Evolutionary conservation across 1,140 invertebrate genomes (phyloP), one percentile per base, ranked within the genome.

Genomic region (Drosophila prosaltans): DNA sequence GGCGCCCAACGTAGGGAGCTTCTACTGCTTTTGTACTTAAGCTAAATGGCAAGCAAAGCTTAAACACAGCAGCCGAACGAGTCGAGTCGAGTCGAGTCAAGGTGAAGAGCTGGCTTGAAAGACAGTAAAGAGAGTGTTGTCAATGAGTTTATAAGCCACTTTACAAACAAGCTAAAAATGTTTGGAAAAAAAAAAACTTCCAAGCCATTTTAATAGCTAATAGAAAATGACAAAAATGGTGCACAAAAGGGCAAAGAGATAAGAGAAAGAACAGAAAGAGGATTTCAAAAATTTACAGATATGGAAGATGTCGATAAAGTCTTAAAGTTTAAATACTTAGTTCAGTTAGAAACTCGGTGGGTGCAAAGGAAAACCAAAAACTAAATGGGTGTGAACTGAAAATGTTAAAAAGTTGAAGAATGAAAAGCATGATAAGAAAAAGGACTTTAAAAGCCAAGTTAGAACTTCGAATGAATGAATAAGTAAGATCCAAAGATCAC

Each of bases 41-140:
- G 65, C 79, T 78, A 73, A 85, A 88, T 82, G 80, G 64, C 75
- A 83, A 76, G 75, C 68, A 69, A 63, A 68, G 78, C 80, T 84
- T 81, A 81, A 74, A 65, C 74, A 75, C 72, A 66, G 72, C 54
- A 41, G 28, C 58, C 41, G 28, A n/a, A 45, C 32, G 8, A 40
- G 58, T 11, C 21, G 24, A 40, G 58, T 11, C 32, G 8, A 40
- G 58, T 11, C 21, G 24, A 40, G 58, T 11, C 39, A 60, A 36
- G 39, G 58, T 21, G 21, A 36, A 36, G 21, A 24, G 43, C 71
- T 9, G 36, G 3, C 39, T 40, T n/a, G 16, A 30, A 1, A 39
- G 21, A 59, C 10, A n/a, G 16, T 4, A 39, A 45, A 62, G 41
- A 11, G 60, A n/a, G 36, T 32, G 51, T 61, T 61, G 43, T 41